These are phyloP conservation scores for Sericinus montela DNA, from an alignment of 2,888 invertebrate genomes.

Conservation along the genomic window DNA sequence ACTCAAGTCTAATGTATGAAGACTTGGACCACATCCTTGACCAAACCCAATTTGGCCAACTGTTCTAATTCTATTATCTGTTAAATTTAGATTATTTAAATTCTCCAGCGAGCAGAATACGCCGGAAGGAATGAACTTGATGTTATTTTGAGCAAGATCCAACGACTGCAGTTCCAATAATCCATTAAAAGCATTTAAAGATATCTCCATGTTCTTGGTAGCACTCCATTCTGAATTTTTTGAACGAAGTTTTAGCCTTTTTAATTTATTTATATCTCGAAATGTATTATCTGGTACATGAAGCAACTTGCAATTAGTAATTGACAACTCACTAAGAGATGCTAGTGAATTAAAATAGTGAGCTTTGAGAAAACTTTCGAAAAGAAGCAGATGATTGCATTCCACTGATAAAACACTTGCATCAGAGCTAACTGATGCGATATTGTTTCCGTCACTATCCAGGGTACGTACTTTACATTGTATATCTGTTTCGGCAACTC, in stretches of 20 bases:
- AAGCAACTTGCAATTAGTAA: constrained; percentile 89
- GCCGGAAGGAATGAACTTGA: constrained; percentile 88
- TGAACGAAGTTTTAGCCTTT: constrained; percentile 87
- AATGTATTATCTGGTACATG: constrained; percentile 88
- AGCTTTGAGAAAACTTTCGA: constrained; percentile 87
- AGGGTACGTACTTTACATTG: constrained; percentile 85
- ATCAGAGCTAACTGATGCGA: constrained; percentile 81
- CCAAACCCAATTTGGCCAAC: constrained; percentile 87
- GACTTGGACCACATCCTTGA: constrained; percentile 82
- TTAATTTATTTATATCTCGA: constrained; percentile 88
- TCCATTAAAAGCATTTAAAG: constrained; percentile 85
- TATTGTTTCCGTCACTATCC: constrained; percentile 83
- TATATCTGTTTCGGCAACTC: constrained; percentile 74
- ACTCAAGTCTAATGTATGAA: constrained; percentile 89
- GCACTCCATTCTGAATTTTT: constrained; percentile 89
- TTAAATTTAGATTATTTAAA: constrained; percentile 90
- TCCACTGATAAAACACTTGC: constrained; percentile 85
- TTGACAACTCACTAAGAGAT: constrained; percentile 85
- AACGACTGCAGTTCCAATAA: constrained; percentile 88
- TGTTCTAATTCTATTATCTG: constrained; percentile 89
- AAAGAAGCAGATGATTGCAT: constrained; percentile 87
- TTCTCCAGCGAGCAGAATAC: constrained; percentile 89
- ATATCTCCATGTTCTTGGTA: constrained; percentile 86
- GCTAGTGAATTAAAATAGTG: constrained; percentile 86
- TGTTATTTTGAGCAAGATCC: constrained; percentile 91